Percentiles rank a stretch among this genome's conserved stretches.
Conservation (phyloP, 2,113 vertebrate genomes). For the Barbus barbus region DNA sequence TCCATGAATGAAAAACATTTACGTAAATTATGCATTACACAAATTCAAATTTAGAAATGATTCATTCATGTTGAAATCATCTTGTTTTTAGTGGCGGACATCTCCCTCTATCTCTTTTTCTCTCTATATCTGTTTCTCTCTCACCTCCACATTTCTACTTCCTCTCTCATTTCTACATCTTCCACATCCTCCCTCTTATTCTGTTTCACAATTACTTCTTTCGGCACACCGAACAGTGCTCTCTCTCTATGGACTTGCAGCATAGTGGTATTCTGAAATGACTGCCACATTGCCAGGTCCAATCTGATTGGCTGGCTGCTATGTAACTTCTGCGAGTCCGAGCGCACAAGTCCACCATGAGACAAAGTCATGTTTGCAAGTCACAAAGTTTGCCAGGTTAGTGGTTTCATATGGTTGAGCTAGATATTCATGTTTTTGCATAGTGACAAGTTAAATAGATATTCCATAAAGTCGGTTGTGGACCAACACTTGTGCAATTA, state of each 20-base stretch:
- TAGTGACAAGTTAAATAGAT: neutral
- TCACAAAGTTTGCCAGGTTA: neutral
- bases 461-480: neutral
- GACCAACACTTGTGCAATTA: neutral
- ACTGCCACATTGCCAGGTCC: neutral
- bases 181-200: conserved; percentile 17
- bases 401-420: neutral
- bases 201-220: conserved; percentile 1
- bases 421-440: neutral
- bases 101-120: neutral
- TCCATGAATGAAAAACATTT: conserved; percentile 12
- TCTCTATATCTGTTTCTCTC: neutral
- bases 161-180: conserved; percentile 18
- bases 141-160: neutral
- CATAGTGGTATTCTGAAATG: neutral
- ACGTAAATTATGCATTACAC: neutral
- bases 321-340: neutral
- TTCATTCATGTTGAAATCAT: neutral
- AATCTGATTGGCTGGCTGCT: conserved; percentile 2
- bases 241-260: neutral
- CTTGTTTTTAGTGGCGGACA: neutral
- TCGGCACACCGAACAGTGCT: neutral
- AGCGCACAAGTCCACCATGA: neutral
- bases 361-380: neutral
- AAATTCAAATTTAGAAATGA: neutral